Evolutionary conservation across 1,140 invertebrate genomes (phyloP), one percentile per base, ranked within the genome.

Genomic region (Mizuhopecten yessoensis): DNA sequence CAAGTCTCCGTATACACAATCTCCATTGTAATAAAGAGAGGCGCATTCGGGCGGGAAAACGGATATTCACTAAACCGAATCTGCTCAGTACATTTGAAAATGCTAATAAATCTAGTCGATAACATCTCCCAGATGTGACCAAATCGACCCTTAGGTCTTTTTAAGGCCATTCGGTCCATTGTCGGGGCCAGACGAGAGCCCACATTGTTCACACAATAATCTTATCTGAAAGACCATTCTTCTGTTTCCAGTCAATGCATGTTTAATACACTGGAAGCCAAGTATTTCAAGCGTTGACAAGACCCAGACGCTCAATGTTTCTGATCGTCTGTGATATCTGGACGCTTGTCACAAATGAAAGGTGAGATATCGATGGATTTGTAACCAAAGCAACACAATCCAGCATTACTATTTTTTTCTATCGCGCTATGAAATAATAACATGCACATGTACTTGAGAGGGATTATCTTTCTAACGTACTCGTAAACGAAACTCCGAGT

Each of bases 251-350:
- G 57, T 75, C 57, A 75, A 29, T 75, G 57, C 57, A 75, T 75
- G 57, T 75, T 75, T 75, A 75, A 75, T 75, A 75, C 57, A 75
- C 57, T 75, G 57, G n/a, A 75, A n/a, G 57, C 57, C 57, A 75
- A 75, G 57, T 75, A 75, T 75, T 75, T 75, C 57, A 75, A 75
- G 57, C 57, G 57, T 75, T 75, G 57, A 75, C 57, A n/a, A 75
- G 57, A 75, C 23, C 57, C 57, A 75, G 57, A 75, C 57, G 57
- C 29, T 75, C n/a, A 75, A 29, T 75, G n/a, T 75, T 75, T 75
- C 57, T 75, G 57, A 75, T 75, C 11, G 57, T 75, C 57, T 75
- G n/a, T 75, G 57, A 75, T 75, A 75, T 75, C 57, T 29, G 57
- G n/a, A 75, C 23, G 57, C 57, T 75, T 75, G 57, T 75, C 57